Conservation (phyloP, 2,888 invertebrate species). For the Scrobipalpa costella region DNA sequence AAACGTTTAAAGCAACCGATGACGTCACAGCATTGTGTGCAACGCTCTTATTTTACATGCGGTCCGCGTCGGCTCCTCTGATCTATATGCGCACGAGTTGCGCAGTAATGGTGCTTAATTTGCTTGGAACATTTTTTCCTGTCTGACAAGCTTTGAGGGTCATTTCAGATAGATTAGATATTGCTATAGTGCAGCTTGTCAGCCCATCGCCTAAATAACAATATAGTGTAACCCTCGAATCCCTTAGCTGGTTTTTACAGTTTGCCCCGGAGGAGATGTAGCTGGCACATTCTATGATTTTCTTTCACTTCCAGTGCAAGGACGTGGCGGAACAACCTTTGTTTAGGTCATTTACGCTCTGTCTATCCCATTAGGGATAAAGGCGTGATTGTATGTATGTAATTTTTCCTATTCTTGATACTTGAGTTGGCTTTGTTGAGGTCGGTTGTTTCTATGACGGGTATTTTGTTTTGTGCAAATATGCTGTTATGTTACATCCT, state of each 20-base stretch:
- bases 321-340: no score
- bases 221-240: no score
- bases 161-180: not conserved
- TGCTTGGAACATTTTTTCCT: constrained; percentile 4
- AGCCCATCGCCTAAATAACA: no score
- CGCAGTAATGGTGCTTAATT: constrained; percentile 2
- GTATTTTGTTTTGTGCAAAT: not conserved
- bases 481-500: not conserved
- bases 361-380: no score
- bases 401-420: no score
- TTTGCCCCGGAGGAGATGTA: no score
- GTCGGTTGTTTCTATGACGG: not conserved
- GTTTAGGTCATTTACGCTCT: no score
- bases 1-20: constrained; percentile 9
- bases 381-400: no score
- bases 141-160: not conserved
- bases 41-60: constrained; percentile 15
- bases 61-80: not conserved
- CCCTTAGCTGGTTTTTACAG: not conserved
- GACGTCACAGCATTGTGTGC: constrained; percentile 16
- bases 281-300: no score
- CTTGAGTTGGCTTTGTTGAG: not conserved
- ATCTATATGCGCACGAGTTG: constrained; percentile 2
- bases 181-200: no score
- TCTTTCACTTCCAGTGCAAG: no score